phyloP scores from a whole-genome alignment of 2,113 vertebrate species.

The Micronisus gabar region DNA sequence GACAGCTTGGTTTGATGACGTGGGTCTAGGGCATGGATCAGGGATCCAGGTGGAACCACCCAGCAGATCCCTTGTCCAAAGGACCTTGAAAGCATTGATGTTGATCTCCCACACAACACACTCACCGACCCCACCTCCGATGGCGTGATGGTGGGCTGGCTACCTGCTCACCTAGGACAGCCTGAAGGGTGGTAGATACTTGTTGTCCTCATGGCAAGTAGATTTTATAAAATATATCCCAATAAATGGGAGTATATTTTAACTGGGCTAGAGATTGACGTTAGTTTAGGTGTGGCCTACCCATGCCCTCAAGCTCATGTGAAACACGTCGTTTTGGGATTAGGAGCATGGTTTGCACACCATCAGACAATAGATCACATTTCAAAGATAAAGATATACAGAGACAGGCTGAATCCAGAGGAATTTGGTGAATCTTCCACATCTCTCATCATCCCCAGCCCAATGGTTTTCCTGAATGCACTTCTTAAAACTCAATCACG shows the following conservation, averaged over 20 bases:
- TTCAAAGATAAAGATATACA: background rate
- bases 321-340: background rate
- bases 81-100: background rate
- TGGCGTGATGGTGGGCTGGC: background rate
- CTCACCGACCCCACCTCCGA: background rate
- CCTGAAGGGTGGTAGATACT: background rate
- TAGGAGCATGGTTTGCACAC: background rate
- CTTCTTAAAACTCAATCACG: background rate
- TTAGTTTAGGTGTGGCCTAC: background rate
- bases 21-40: background rate
- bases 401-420: background rate
- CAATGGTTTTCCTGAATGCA: background rate
- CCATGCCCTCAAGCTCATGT: background rate
- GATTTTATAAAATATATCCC: background rate
- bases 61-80: background rate
- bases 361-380: background rate
- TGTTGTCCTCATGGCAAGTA: background rate
- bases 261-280: background rate
- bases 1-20: background rate
- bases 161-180: background rate
- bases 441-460: background rate
- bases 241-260: background rate
- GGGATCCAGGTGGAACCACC: background rate
- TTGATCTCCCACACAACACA: background rate
- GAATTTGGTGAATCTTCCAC: background rate